Evolutionary conservation across 1,140 invertebrate genomes (phyloP), one percentile per base, ranked within the genome.

Genomic region (Trachymyrmex cornetzi): DNA sequence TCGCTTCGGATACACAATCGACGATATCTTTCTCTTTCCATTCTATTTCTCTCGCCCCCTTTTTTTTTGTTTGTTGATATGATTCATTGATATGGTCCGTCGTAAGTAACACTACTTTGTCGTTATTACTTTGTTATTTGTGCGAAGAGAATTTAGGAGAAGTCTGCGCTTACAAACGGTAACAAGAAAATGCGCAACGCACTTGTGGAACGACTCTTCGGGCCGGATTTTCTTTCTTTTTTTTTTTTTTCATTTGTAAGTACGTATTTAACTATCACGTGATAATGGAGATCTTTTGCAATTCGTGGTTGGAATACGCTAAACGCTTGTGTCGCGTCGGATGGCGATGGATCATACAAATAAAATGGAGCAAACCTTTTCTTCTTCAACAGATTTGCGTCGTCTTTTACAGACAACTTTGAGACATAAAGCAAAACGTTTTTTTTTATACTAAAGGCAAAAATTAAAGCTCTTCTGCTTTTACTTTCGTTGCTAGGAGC

Each of bases 71-170:
- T 24, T 44, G 44, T 69, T 85, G 86, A 85, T 87, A 87, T 87
- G 86, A 77, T 81, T 67, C 44, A 85, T 77, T 53, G 81, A 87
- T 87, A 87, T 87, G 86, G 81, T 87, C 86, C 81, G 80, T 87
- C 79, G 12, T 87, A 75, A 87, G n/a, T 87, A 84, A 79, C 71
- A 30, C 86, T 87, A 71, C 66, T 61, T 74, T 71, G 63, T 86
- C 55, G 34, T 86, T 48, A 53, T 86, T 67, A 66, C 50, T 64
- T 64, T 34, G 30, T 69, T 79, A 67, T 82, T 86, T 71, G 77
- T 82, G 63, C 77, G 77, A 63, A 81, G 53, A 66, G 57, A 75
- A 75, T 74, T 82, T 84, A 48, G 55, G 55, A 57, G 19, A 22
- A 22, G 19, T 75, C 38, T 22, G 67, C 34, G 44, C 30, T 48